phyloP scores from a whole-genome alignment of 2,113 vertebrate genomes.

The Herpetotheres cachinnans region DNA sequence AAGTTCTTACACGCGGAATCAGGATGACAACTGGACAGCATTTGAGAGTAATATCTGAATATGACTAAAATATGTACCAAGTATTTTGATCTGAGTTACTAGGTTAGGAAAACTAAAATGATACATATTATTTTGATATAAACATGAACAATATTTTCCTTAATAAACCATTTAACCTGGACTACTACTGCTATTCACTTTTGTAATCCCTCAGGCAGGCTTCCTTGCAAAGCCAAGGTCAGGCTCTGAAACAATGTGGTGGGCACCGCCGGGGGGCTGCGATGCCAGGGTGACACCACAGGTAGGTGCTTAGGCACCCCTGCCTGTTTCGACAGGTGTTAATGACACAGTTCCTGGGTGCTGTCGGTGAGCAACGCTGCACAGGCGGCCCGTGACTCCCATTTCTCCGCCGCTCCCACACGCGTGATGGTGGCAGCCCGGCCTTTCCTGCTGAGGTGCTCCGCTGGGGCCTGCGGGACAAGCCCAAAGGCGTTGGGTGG shows the following conservation, averaged over 20 bases:
- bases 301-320: fast-evolving
- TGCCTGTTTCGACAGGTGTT: fast-evolving
- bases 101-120: neutral
- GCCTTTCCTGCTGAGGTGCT: neutral
- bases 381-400: neutral
- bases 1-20: neutral
- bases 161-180: neutral
- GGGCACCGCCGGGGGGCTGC: fast-evolving
- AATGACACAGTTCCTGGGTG: fast-evolving
- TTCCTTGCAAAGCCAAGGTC: neutral
- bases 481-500: fast-evolving
- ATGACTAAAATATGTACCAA: neutral
- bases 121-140: neutral
- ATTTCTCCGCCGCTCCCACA: fast-evolving
- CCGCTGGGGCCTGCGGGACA: neutral
- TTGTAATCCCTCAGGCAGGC: neutral
- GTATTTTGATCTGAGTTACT: neutral
- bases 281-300: neutral
- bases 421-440: fast-evolving
- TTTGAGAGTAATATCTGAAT: neutral
- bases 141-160: neutral
- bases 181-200: too few species aligned
- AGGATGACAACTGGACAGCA: neutral
- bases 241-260: fast-evolving
- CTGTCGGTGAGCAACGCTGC: fast-evolving